Evolutionary conservation across 2,888 invertebrate genomes (phyloP).

Genomic region (Auanema sp.): DNA sequence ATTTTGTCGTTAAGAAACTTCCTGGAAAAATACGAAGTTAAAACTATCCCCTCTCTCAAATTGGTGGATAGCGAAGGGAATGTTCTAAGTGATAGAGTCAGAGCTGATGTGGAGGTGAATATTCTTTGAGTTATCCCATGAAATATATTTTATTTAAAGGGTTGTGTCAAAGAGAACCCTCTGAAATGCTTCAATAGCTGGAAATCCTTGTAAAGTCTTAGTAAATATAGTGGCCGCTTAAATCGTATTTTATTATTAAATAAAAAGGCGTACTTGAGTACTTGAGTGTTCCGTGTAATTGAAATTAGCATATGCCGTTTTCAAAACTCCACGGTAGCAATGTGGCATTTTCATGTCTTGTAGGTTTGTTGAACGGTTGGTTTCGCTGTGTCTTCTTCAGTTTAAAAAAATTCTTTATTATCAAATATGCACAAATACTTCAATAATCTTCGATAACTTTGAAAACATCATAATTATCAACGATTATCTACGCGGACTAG

Average conservation of each 20-base stretch:
- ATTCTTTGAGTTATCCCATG: not conserved
- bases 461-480: no score
- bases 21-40: conserved; percentile 47
- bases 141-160: not conserved
- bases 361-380: no score
- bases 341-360: no score
- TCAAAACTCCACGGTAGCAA: no score
- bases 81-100: conserved; percentile 45
- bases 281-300: not conserved
- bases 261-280: no score
- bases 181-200: conserved; percentile 1
- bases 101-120: conserved; percentile 48
- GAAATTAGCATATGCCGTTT: not conserved
- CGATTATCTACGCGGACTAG: no score
- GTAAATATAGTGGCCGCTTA: not conserved
- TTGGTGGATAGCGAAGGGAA: conserved; percentile 47
- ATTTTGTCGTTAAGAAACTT: conserved; percentile 37
- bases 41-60: conserved; percentile 48
- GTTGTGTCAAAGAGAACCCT: not conserved
- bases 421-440: no score
- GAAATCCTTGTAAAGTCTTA: not conserved
- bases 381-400: no score
- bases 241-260: not conserved
- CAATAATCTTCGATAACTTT: no score
- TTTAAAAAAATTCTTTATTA: no score